Evolutionary conservation across 2,113 vertebrate species (phyloP).

Genomic region (Merops nubicus): DNA sequence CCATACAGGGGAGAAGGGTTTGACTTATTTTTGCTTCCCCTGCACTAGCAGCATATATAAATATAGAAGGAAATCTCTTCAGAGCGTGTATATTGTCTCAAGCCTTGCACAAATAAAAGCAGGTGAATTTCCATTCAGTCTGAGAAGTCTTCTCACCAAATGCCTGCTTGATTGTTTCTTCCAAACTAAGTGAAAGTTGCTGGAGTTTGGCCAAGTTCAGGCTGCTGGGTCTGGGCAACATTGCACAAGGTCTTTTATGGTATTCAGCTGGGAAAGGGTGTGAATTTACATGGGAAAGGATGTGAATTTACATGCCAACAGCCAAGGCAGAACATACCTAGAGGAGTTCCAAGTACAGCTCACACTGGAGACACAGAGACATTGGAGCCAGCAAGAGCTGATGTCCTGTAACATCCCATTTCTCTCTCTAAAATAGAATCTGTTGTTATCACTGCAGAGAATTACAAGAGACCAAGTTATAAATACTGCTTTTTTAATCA

Average conservation of each 20-base stretch:
- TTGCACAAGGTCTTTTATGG: fast-evolving
- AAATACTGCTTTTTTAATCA: not conserved
- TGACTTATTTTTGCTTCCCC: constrained; percentile 8
- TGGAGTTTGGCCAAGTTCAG: not conserved
- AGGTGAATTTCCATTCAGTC: not conserved
- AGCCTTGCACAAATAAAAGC: not conserved
- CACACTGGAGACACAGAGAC: not conserved
- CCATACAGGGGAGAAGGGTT: not conserved
- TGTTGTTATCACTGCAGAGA: not conserved
- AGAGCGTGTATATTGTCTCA: fast-evolving
- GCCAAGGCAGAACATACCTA: not conserved
- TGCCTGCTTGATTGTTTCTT: not conserved
- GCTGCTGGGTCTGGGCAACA: not conserved
- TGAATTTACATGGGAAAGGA: not conserved
- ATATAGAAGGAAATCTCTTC: not conserved
- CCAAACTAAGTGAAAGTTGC: not conserved
- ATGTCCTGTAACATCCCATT: not conserved
- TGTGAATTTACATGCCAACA: fast-evolving
- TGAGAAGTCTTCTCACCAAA: not conserved
- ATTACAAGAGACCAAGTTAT: not conserved
- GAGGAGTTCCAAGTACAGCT: not conserved
- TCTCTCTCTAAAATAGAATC: not conserved
- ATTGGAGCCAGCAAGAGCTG: not conserved
- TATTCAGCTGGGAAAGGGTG: fast-evolving
- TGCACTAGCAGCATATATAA: not conserved